Conservation (phyloP, 2,888 invertebrate genomes). For the Caenorhabditis zanzibari region DNA sequence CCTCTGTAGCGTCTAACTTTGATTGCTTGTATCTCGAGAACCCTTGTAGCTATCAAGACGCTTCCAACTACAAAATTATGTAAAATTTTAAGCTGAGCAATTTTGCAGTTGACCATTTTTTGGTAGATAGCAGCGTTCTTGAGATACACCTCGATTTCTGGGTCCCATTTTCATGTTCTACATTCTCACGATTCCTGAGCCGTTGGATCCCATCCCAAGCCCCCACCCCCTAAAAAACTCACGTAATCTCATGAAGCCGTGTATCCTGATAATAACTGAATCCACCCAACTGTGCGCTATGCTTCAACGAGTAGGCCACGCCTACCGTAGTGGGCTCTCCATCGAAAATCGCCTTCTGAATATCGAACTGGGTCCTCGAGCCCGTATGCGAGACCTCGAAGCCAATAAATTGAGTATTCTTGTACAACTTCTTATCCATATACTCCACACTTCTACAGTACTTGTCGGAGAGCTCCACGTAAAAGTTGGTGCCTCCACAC, state of each 20-base stretch:
- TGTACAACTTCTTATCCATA: conserved; percentile 34
- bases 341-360: conserved; percentile 26
- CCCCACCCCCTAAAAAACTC: no score
- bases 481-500: conserved; percentile 66
- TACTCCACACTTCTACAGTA: neutral
- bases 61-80: no score
- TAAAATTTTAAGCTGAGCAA: no score
- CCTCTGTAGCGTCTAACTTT: no score
- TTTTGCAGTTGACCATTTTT: no score
- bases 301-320: conserved; percentile 30
- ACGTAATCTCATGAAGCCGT: conserved; percentile 16
- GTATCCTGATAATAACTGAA: conserved; percentile 37
- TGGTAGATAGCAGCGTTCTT: no score
- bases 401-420: conserved; percentile 64
- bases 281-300: conserved; percentile 38
- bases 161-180: no score
- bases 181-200: no score
- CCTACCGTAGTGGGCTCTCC: conserved; percentile 70
- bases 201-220: no score
- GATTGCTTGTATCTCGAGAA: no score
- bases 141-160: no score
- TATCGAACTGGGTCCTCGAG: conserved; percentile 51
- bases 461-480: conserved; percentile 11
- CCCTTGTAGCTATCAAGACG: no score
- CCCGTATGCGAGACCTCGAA: conserved; percentile 67